Conservation (phyloP, 53 echinoderm and acorn worm genomes). For the Temnopleurus reevesii region DNA sequence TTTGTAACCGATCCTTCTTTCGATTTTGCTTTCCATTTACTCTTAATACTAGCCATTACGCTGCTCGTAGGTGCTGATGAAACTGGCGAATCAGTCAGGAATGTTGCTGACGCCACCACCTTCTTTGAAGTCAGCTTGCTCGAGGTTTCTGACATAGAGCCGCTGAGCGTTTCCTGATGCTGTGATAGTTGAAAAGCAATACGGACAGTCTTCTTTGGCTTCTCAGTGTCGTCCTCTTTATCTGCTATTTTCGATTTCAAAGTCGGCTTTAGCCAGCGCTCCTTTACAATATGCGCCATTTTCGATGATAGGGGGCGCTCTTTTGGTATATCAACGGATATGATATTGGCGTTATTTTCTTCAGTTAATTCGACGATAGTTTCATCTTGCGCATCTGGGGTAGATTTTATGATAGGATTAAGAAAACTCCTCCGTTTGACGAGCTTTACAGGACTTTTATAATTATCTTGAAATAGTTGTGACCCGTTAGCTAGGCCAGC, state of each 20-base stretch:
- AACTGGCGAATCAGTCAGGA: background rate
- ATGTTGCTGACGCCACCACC: background rate
- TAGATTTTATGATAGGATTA: background rate
- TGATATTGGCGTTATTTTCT: background rate
- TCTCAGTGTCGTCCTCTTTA: background rate
- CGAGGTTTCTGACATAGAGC: background rate
- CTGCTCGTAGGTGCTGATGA: background rate
- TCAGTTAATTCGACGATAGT: background rate
- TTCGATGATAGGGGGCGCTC: background rate
- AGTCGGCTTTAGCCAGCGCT: conserved; percentile 25
- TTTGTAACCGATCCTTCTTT: background rate
- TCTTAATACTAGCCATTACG: background rate
- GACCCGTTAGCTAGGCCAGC: background rate
- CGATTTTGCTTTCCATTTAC: background rate
- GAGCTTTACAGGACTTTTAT: background rate
- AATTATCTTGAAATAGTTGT: background rate
- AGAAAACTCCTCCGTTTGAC: background rate
- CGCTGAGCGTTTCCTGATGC: background rate
- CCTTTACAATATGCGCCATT: background rate
- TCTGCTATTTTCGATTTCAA: conserved; percentile 7
- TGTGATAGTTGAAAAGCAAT: background rate
- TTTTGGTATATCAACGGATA: background rate
- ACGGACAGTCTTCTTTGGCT: conserved; percentile 35
- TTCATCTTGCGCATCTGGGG: background rate
- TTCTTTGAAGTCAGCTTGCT: background rate